Base-by-base conservation (phyloP, 2,113 vertebrate species). In the Zosterops hypoxanthus region DNA sequence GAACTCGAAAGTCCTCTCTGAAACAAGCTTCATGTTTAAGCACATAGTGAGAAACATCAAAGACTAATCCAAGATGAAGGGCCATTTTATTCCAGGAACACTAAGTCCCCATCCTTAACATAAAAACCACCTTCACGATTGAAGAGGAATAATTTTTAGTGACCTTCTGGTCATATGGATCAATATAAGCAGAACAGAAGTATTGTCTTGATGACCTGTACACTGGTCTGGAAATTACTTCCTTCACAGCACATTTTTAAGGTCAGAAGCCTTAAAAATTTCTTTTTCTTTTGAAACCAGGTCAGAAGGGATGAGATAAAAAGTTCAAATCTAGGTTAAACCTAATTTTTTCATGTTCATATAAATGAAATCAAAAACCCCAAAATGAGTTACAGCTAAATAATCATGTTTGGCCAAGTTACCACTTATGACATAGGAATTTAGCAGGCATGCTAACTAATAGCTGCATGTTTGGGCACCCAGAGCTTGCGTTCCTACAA, bases 381-480 rank as follows among this genome's bases (percentile, higher is more conserved):
- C 80, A 91, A 87, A 95, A 95, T 95, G 61, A 97, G 56, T 97
- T 97, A 97, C 46, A 96, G 76, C 88, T 97, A 97, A 97, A 95
- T 96, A 91, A 96, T 96, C 64, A n/a, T 76, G 90, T 96, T 91
- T 96, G 92, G 84, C 93, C 69, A 71, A 85, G 69, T 92, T 95
- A 96, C 85, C 55, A 86, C 60, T 97, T 97, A 97, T 81, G 92
- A 97, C 97, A 98, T 49, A 95, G 96, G 97, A 97, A 98, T 98
- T 98, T 93, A 97, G 95, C 77, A 95, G 95, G 93, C 86, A 92
- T 97, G 97, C 94, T 87, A 97, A 97, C 86, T 97, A 97, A 97
- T 93, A 97, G 94, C 94, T 98, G 96, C 94, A 50, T 97, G 97
- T 98, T 98, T 97, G 93, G 97, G 77, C 96, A 98, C 86, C 95